Conservation (phyloP, 1,140 invertebrate genomes). For the Kradibia gibbosae region DNA sequence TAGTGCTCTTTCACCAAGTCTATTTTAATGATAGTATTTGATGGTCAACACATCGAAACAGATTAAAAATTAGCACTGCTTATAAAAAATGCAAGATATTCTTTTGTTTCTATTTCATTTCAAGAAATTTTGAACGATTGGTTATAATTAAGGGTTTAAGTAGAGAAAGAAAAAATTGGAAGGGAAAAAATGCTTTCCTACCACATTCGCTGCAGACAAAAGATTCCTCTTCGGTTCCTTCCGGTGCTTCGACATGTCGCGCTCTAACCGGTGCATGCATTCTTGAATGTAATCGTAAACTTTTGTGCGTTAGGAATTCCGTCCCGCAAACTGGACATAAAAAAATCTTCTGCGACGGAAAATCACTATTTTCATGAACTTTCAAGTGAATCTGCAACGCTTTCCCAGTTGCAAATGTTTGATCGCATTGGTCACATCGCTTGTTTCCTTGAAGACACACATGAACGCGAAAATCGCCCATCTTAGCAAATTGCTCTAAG, state of each 20-base stretch:
- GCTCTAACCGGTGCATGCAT: constrained; percentile 80
- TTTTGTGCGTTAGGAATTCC: constrained; percentile 78
- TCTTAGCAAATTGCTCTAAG: constrained; percentile 64
- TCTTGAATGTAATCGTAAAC: constrained; percentile 78
- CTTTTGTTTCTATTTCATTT: too few relatives aligned
- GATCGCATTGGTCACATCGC: constrained; percentile 66
- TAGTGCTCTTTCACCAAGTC: too few relatives aligned
- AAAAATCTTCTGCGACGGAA: constrained; percentile 60
- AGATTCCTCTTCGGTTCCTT: constrained; percentile 63
- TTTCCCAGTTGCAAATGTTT: constrained; percentile 65
- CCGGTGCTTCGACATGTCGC: constrained; percentile 74
- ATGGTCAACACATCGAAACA: too few relatives aligned
- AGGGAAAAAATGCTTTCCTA: too few relatives aligned
- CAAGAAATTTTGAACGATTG: too few relatives aligned
- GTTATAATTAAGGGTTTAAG: too few relatives aligned
- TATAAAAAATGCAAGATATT: too few relatives aligned
- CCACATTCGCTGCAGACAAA: constrained; percentile 69
- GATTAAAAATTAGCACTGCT: too few relatives aligned
- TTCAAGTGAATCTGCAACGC: constrained; percentile 66
- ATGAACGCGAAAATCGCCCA: constrained; percentile 66
- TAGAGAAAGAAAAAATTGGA: too few relatives aligned
- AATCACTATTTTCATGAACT: constrained; percentile 60
- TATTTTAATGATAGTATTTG: too few relatives aligned
- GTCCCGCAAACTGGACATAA: constrained; percentile 78
- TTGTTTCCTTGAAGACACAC: constrained; percentile 64